These are phyloP conservation scores for Venusia cambrica DNA, from an alignment of 2,888 invertebrate species.

Conservation along the genomic window DNA sequence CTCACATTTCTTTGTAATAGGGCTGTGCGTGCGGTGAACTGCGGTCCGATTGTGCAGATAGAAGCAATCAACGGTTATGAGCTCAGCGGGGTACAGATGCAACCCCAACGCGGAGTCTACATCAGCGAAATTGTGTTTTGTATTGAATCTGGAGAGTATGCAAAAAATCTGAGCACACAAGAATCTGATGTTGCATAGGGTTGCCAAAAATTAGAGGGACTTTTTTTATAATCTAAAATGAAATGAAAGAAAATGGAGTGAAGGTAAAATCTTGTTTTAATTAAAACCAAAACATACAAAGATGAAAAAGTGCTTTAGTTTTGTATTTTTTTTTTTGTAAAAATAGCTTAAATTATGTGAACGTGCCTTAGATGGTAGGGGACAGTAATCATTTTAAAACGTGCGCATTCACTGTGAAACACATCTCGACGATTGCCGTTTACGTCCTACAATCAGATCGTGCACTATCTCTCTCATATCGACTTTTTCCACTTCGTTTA, in stretches of 20 bases:
- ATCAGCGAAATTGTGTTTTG: slow-evolving; percentile 1
- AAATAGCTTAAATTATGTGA: slow-evolving; percentile 2
- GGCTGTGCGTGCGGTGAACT: slow-evolving; percentile 55
- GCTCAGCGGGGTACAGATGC: slow-evolving; percentile 33
- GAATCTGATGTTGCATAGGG: too few species aligned
- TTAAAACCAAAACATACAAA: too few species aligned
- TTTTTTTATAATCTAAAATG: too few species aligned
- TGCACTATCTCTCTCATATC: slow-evolving; percentile 62
- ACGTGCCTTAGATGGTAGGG: slow-evolving; percentile 6
- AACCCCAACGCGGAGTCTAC: slow-evolving; percentile 17
- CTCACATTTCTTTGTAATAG: slow-evolving; percentile 61
- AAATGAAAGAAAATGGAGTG: too few species aligned
- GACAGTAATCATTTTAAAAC: slow-evolving; percentile 67
- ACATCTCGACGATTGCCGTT: slow-evolving; percentile 70
- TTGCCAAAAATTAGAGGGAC: too few species aligned
- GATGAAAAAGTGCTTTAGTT: too few species aligned
- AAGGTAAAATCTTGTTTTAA: too few species aligned
- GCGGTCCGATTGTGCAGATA: slow-evolving; percentile 54
- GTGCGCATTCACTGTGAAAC: slow-evolving; percentile 66
- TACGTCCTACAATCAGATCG: slow-evolving; percentile 70
- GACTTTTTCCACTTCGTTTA: slow-evolving; percentile 78
- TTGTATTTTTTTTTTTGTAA: too few species aligned
- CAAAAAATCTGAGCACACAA: too few species aligned
- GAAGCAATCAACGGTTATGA: slow-evolving; percentile 71
- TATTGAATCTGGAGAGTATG: slow-evolving; percentile 3